Evolutionary conservation across 2,113 vertebrate species (phyloP).

Genomic region (Alethe diademata): DNA sequence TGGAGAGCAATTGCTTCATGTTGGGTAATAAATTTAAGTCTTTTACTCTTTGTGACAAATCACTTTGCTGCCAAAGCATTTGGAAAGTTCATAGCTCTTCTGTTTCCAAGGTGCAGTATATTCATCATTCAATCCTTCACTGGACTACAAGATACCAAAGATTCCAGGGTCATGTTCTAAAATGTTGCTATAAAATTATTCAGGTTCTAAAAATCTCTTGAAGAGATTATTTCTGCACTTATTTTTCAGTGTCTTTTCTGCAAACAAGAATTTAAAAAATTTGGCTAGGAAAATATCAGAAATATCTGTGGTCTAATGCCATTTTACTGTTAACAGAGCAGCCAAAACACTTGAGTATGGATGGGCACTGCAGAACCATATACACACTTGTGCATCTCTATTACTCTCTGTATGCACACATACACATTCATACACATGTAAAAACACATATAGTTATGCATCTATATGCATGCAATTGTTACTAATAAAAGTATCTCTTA

Average conservation of each 20-base stretch:
- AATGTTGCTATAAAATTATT: neutral
- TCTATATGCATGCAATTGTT: neutral
- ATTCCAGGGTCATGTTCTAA: neutral
- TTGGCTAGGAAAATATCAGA: neutral
- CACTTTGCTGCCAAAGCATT: neutral
- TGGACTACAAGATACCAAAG: neutral
- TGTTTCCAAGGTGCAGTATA: neutral
- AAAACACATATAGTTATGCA: neutral
- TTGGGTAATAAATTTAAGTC: neutral
- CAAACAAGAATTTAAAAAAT: neutral
- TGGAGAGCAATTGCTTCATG: neutral
- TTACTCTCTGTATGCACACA: neutral
- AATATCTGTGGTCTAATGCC: neutral
- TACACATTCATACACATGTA: neutral
- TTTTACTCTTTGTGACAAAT: constrained; percentile 10
- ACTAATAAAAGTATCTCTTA: neutral
- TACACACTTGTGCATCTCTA: neutral
- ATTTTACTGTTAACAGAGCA: neutral
- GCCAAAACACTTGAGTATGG: neutral
- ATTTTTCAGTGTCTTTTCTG: neutral
- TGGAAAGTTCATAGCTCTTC: constrained; percentile 19
- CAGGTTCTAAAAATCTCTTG: neutral
- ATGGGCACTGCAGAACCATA: neutral
- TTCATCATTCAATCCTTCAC: neutral
- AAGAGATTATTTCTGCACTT: neutral